Evolutionary conservation across 2,797 vertebrate species (phyloP), one percentile per base, ranked within the genome.

Genomic region (Rhinella marina): DNA sequence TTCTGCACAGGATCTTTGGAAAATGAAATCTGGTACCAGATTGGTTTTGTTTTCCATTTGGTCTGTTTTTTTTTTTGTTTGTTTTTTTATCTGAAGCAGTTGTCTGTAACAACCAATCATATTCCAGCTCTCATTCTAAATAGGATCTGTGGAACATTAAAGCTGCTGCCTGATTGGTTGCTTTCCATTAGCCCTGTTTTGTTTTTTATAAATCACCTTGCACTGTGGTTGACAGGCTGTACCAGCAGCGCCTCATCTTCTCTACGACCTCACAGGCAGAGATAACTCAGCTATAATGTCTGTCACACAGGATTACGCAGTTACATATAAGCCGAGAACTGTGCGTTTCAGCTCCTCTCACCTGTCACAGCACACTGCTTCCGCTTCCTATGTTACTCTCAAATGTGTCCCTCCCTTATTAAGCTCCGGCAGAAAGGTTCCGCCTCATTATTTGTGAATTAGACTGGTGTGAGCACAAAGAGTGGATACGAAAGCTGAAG

Each of bases 321-420:
- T 75, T 50, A 50, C 8, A 75, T 0, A 52, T 12, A 73, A 50
- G 9, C 41, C 29, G 41, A 75, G 21, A 23, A 12, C 68, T 70
- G 19, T 75, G 72, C 72, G 72, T 75, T 75, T 41, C 72, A 75
- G 21, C 56, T 12, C 21, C 25, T 25, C 50, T 19, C n/a, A 70
- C 59, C 72, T 84, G 59, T 68, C 29, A 56, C 14, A 21, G 17
- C 68, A 78, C 14, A 23, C 81, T 52, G 29, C 66, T 50, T 73
- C 76, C 87, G 29, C 64, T 81, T 88, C 82, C 76, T 72, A 82
- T 80, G 75, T 73, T 73, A 62, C 82, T 78, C 59, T 57, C 11
- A 77, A 54, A 77, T 1, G n/a, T 10, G 14, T 77, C 72, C 70
- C 52, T 68, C 27, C 14, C 14, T 23, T 21, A 27, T n/a, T 32